Percentiles rank a stretch among this genome's conserved stretches.
These are phyloP conservation scores for Drosophila nr. perissopoda DNA, from an alignment of 2,888 invertebrate genomes.

Conservation along the genomic window DNA sequence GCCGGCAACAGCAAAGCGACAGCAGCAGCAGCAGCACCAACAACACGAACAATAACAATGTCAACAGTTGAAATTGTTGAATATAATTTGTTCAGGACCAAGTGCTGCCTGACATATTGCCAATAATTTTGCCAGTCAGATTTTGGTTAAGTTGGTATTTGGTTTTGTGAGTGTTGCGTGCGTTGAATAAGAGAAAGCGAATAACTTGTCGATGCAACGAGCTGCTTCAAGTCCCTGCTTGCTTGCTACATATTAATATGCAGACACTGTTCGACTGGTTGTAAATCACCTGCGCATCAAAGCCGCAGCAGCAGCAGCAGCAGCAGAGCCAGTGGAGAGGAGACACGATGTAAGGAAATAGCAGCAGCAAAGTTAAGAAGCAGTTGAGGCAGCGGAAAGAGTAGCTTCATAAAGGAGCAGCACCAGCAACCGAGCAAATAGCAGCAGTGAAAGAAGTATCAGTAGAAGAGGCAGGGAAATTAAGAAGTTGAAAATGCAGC, in stretches of 20 bases:
- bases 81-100: constrained; percentile 42
- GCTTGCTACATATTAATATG: constrained; percentile 65
- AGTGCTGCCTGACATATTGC: constrained; percentile 43
- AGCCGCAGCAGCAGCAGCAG: constrained; percentile 28
- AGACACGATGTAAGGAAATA: background rate
- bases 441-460: background rate
- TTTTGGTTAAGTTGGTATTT: constrained; percentile 52
- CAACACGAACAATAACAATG: constrained; percentile 5
- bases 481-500: constrained; percentile 1
- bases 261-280: constrained; percentile 64
- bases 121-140: constrained; percentile 47
- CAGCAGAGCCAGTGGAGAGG: constrained; percentile 1
- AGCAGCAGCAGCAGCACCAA: constrained; percentile 3
- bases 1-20: constrained; percentile 36
- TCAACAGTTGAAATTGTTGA: constrained; percentile 50
- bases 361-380: constrained; percentile 4
- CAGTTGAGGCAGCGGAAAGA: background rate
- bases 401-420: background rate
- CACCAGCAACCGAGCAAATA: background rate
- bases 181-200: constrained; percentile 51
- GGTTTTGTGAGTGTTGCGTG: constrained; percentile 49
- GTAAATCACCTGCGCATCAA: constrained; percentile 75
- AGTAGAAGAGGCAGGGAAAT: background rate
- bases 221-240: background rate
- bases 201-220: constrained; percentile 5